Conservation (phyloP, 1,140 invertebrate genomes). For the Zaprionus davidi region DNA sequence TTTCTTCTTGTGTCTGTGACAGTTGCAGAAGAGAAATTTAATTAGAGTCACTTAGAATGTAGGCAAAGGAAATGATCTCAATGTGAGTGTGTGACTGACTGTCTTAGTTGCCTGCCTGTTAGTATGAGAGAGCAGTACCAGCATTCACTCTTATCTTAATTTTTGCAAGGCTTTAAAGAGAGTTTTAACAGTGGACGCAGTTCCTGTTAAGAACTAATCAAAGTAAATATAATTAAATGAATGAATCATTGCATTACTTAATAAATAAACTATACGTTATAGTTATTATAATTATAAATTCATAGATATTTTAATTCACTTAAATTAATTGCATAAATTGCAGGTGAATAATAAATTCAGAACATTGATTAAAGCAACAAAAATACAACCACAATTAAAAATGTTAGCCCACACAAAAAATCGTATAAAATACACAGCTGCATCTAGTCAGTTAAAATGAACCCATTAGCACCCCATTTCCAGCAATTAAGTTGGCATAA, state of each 20-base stretch:
- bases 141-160: too few species aligned
- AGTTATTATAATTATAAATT: not conserved
- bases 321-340: not conserved
- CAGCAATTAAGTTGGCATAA: not conserved
- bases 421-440: not conserved
- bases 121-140: too few species aligned
- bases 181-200: too few species aligned
- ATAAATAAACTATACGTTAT: not conserved
- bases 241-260: not conserved
- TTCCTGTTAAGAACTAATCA: too few species aligned
- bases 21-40: not conserved
- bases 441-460: not conserved
- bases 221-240: not conserved
- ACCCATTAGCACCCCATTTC: constrained; percentile 4
- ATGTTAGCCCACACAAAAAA: not conserved
- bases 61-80: too few species aligned
- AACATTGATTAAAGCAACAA: not conserved
- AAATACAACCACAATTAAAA: not conserved
- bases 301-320: not conserved
- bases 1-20: not conserved
- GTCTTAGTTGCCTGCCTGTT: too few species aligned
- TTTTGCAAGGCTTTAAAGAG: too few species aligned
- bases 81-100: too few species aligned
- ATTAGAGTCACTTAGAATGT: not conserved
- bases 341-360: not conserved